Evolutionary conservation across 2,797 vertebrate genomes (phyloP), one percentile per base, ranked within the genome.

Genomic region (Sebastolobus altivelis): DNA sequence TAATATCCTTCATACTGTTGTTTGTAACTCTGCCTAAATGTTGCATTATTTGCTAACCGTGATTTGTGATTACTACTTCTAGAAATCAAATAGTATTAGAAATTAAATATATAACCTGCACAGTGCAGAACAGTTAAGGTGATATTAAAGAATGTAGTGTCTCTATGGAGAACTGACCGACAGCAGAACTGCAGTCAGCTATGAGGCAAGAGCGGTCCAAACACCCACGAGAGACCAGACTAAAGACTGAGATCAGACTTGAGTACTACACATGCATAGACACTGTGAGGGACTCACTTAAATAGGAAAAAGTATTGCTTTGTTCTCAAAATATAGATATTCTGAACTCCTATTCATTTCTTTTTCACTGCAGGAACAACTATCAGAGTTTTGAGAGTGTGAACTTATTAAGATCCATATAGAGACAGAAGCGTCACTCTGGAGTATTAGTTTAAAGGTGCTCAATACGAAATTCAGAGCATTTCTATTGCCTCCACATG

Each of bases 321-420:
- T 61, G 55, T 22, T 69, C 59, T 80, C 56, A 40, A 20, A 62
- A 63, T 35, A 35, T 43, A 29, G 22, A 49, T 35, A 16, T 46
- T 56, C 13, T 27, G 16, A 49, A 61, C 25, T 60, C 5, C 2
- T 9, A 18, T 18, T 4, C n/a, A 8, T 67, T 33, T 2, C 20
- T 49, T 52, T 81, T 38, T 69, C 35, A 43, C 52, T 68, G 56
- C 5, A 10, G 25, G 25, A 25, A 25, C 25, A 25, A 25, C 8
- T 2, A 20, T 14, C 20, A 25, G 33, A 49, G 46, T 31, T n/a
- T 14, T 65, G 38, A 18, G 2, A 33, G 8, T 3, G 16, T 56
- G 18, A 67, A 40, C 13, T 52, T 5, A 60, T 60, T 22, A 16
- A 43, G 16, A 55, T 63, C 33, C 29, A 27, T 52, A 25, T 1